Base-by-base conservation (phyloP, 2,797 vertebrate genomes). In the Hemibagrus guttatus region DNA sequence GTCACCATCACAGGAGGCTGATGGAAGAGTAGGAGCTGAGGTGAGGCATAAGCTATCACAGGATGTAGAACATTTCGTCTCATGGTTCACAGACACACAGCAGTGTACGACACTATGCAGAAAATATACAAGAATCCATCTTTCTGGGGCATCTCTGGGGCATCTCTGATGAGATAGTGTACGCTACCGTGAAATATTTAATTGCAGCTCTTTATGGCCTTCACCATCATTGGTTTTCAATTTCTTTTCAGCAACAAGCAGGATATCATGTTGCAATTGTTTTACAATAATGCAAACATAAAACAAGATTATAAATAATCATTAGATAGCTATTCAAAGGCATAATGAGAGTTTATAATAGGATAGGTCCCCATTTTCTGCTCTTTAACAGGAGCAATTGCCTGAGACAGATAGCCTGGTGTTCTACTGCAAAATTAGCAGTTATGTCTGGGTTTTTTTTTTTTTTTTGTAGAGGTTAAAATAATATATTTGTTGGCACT, bases 141-240 rank as follows among this genome's bases (percentile, higher is more conserved):
- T n/a, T 74, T 79, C 87, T 49, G 19, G 54, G 46, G 21, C 54
- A 35, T 69, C 75, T 84, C 64, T 82, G 14, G 39, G 75, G 42
- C 87, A 85, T 39, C 19, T 79, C 54, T 79, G 74, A 78, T 71
- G 26, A 71, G 63, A 42, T 58, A 66, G 64, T 80, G 59, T 39
- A 56, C 52, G n/a, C 31, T 13, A 78, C 31, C 39, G 52, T 76
- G 63, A 79, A 87, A 87, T 78, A 76, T 83, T 83, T 84, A 78
- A 79, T 80, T 80, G 76, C 39, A 63, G 64, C 39, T 87, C 59
- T 82, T 83, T 78, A 59, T 78, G 63, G 35, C 52, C 63, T 68
- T 84, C 64, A 71, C 52, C 28, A 52, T 87, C 76, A 72, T 87
- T 87, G 72, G 52, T 84, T 80, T 80, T 84, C 54, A 71, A 61